phyloP scores from a whole-genome alignment of 2,888 invertebrate species.

The Leucozona laternaria region DNA sequence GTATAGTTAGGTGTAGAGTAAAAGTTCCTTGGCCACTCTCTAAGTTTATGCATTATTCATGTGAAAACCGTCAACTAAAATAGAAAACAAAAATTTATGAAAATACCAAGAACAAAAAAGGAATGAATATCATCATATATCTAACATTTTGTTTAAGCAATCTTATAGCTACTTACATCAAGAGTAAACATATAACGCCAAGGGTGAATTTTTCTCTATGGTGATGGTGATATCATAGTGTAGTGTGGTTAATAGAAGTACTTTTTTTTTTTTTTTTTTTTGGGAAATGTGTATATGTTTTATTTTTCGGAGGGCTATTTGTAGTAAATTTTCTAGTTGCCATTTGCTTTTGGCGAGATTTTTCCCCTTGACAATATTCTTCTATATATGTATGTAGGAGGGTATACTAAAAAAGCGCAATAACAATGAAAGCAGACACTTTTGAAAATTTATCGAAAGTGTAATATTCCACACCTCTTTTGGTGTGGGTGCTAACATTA shows the following conservation, averaged over 20 bases:
- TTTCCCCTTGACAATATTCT: conserved; percentile 13
- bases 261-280: not conserved
- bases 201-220: conserved; percentile 37
- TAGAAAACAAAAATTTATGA: conserved; percentile 5
- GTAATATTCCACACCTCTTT: conserved; percentile 26
- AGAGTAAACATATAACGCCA: conserved; percentile 48
- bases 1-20: not conserved
- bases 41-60: conserved; percentile 65
- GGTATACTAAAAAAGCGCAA: conserved; percentile 32
- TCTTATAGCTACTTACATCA: conserved; percentile 52
- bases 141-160: conserved; percentile 46
- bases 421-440: conserved; percentile 48
- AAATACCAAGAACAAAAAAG: not conserved
- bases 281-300: not conserved
- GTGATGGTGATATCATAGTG: conserved; percentile 22
- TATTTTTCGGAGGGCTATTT: conserved; percentile 2
- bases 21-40: conserved; percentile 46
- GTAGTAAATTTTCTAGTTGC: conserved; percentile 63
- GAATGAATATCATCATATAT: too few relatives aligned
- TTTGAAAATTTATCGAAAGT: conserved; percentile 62
- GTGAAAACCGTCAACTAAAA: conserved; percentile 32
- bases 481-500: conserved; percentile 43
- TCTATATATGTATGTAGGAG: too few relatives aligned
- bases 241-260: conserved; percentile 35
- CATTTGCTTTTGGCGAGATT: conserved; percentile 56